Evolutionary conservation across 2,888 invertebrate genomes (phyloP).

Genomic region (Seira sanloemensis): DNA sequence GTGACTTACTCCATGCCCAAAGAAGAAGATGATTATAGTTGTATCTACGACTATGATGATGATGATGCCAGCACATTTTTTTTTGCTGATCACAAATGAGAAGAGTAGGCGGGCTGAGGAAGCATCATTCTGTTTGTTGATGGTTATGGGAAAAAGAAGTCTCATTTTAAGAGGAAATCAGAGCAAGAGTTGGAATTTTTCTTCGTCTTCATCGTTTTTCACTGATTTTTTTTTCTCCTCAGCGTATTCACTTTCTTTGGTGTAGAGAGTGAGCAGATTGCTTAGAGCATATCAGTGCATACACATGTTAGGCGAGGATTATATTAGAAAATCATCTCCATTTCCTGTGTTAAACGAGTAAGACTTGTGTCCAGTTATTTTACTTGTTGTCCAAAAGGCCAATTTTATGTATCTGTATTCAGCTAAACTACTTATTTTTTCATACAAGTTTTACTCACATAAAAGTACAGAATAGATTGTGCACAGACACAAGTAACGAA

Average conservation of each 20-base stretch:
- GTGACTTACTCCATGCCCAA: background rate
- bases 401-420: slow-evolving; percentile 8
- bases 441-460: slow-evolving; percentile 11
- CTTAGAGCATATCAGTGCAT: background rate
- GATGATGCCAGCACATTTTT: background rate
- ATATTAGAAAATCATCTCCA: slow-evolving; percentile 57
- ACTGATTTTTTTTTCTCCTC: slow-evolving; percentile 1
- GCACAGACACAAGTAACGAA: background rate
- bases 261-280: slow-evolving; percentile 15
- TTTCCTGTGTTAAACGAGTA: slow-evolving; percentile 32
- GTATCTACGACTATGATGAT: slow-evolving; percentile 13
- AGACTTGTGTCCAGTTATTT: background rate
- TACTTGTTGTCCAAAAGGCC: background rate
- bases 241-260: background rate
- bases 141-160: slow-evolving; percentile 50
- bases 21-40: slow-evolving; percentile 11
- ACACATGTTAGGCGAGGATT: background rate
- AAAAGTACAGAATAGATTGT: no score
- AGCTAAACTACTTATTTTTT: slow-evolving; percentile 20
- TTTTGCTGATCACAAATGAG: slow-evolving; percentile 21
- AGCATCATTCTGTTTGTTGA: slow-evolving; percentile 42
- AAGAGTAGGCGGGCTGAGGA: slow-evolving; percentile 9
- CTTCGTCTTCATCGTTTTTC: background rate
- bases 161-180: background rate
- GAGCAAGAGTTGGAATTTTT: background rate